Evolutionary conservation across 2,888 invertebrate genomes (phyloP).

Genomic region (Caenorhabditis doughertyi): DNA sequence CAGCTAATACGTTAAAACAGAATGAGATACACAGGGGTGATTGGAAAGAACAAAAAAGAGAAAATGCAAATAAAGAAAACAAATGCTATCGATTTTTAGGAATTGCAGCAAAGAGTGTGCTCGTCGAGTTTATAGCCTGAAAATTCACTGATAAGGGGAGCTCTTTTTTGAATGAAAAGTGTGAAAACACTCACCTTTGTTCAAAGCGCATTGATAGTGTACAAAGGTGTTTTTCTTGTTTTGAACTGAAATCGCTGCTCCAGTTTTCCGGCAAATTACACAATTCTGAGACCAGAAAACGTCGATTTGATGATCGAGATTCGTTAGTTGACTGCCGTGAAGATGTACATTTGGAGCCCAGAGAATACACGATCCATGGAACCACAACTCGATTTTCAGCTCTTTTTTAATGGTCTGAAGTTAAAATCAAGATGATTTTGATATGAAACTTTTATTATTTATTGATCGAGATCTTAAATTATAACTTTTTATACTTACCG

Average conservation of each 20-base stretch:
- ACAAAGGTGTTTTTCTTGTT: slow-evolving; percentile 49
- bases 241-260: slow-evolving; percentile 61
- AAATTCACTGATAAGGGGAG: slow-evolving; percentile 51
- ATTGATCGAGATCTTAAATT: too few relatives aligned
- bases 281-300: slow-evolving; percentile 66
- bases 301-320: slow-evolving; percentile 61
- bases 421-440: not conserved
- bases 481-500: slow-evolving; percentile 13
- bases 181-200: slow-evolving; percentile 39
- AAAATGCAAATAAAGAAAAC: slow-evolving; percentile 4
- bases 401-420: slow-evolving; percentile 33
- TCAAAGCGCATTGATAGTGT: slow-evolving; percentile 66
- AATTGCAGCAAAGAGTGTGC: slow-evolving; percentile 57
- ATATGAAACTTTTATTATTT: too few relatives aligned
- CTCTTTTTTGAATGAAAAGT: not conserved
- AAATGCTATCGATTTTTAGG: slow-evolving; percentile 44
- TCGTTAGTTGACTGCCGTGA: slow-evolving; percentile 60
- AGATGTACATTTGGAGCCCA: slow-evolving; percentile 70
- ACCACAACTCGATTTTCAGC: slow-evolving; percentile 65
- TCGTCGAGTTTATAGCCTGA: slow-evolving; percentile 65
- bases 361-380: slow-evolving; percentile 70
- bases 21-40: not conserved
- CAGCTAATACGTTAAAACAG: too few relatives aligned
- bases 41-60: not conserved
- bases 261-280: slow-evolving; percentile 54